phyloP scores from a whole-genome alignment of 2,888 invertebrate genomes.

The Synanthedon formicaeformis region DNA sequence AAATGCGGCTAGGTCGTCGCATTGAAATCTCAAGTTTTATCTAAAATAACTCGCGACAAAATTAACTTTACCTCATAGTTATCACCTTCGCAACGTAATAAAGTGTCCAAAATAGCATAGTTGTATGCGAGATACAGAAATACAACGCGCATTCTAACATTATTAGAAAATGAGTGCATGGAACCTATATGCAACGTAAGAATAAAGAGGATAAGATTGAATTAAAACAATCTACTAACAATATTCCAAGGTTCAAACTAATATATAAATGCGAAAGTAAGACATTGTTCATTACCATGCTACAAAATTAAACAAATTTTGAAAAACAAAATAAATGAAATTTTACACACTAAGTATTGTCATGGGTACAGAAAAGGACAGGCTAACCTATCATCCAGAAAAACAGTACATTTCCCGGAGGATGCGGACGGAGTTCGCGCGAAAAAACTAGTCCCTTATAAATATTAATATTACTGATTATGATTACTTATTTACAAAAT shows the following conservation, averaged over 20 bases:
- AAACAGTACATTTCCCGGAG: no score
- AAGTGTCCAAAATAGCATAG: constrained; percentile 46
- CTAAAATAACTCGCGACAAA: constrained; percentile 55
- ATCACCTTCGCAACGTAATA: constrained; percentile 62
- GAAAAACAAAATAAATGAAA: no score
- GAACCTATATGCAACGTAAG: constrained; percentile 22
- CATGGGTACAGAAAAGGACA: no score
- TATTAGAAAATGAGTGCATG: constrained; percentile 31
- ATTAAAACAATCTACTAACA: constrained; percentile 2
- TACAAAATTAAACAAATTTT: no score
- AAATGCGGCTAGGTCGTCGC: constrained; percentile 19
- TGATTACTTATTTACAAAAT: no score
- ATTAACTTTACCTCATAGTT: constrained; percentile 49
- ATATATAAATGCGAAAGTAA: constrained; percentile 12
- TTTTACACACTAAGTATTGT: no score
- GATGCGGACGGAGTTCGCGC: no score
- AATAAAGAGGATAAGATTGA: constrained; percentile 20
- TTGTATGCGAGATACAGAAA: constrained; percentile 43
- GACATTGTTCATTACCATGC: no score
- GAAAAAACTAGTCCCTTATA: no score
- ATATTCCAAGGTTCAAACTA: constrained; percentile 4
- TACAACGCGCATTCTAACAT: constrained; percentile 36
- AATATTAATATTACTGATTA: no score
- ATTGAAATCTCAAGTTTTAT: constrained; percentile 46
- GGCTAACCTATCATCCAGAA: no score